These are phyloP conservation scores for Neogobius melanostomus DNA, from an alignment of 2,113 vertebrate species.

Conservation along the genomic window DNA sequence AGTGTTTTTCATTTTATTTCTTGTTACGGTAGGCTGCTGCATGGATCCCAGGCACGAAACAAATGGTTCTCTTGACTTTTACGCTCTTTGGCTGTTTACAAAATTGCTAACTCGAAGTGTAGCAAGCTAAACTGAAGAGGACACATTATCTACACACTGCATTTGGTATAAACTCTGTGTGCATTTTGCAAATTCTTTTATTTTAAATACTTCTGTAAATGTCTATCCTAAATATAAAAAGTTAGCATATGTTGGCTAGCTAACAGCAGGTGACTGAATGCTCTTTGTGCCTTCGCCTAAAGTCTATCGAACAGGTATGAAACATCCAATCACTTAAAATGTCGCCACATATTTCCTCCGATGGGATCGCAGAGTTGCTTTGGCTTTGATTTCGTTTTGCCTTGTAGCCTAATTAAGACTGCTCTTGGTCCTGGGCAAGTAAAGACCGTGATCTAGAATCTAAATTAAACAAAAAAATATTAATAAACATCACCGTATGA, in stretches of 20 bases:
- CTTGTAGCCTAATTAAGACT: too few relatives aligned
- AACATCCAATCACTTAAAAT: not conserved
- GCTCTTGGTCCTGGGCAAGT: too few relatives aligned
- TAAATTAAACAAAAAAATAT: too few relatives aligned
- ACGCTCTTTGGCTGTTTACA: constrained; percentile 23
- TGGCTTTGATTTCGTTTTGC: too few relatives aligned
- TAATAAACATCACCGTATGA: too few relatives aligned
- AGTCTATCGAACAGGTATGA: not conserved
- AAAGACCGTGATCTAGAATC: too few relatives aligned
- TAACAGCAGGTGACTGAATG: constrained; percentile 3
- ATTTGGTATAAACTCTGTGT: not conserved
- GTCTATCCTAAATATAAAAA: not conserved
- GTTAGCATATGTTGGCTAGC: not conserved
- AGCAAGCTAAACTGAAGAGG: not conserved
- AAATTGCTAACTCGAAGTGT: too few relatives aligned
- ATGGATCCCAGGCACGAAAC: too few relatives aligned
- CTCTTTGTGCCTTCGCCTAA: not conserved
- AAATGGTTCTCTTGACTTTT: not conserved
- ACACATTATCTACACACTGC: not conserved
- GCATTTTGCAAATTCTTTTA: not conserved
- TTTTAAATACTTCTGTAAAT: not conserved
- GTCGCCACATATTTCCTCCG: not conserved
- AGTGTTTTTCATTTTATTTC: too few relatives aligned
- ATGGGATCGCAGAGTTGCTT: too few relatives aligned
- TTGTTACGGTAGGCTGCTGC: too few relatives aligned